These are phyloP conservation scores for Coregonus sp. DNA, from an alignment of 2,797 vertebrate genomes.

Conservation along the genomic window DNA sequence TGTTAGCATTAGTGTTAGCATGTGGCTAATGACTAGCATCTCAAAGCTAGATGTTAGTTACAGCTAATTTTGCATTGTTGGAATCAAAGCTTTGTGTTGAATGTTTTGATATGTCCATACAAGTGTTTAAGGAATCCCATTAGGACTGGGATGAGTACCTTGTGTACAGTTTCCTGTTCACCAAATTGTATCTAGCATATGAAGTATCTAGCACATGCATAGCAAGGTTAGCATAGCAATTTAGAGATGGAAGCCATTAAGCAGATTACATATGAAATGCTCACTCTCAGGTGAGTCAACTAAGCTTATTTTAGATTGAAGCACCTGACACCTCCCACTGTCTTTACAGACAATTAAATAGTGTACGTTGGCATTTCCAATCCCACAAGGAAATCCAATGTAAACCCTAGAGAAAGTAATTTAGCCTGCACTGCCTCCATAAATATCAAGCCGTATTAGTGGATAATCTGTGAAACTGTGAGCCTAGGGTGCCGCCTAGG, in stretches of 20 bases:
- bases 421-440: slow-evolving; percentile 3
- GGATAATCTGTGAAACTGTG: slow-evolving; percentile 13
- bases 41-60: neutral
- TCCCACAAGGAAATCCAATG: neutral
- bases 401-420: slow-evolving; percentile 1
- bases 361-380: slow-evolving; percentile 13
- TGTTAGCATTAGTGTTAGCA: neutral
- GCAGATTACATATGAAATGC: neutral
- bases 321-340: slow-evolving; percentile 7
- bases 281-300: neutral
- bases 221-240: neutral
- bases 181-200: neutral
- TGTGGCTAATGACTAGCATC: slow-evolving; percentile 4
- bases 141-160: neutral
- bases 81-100: neutral
- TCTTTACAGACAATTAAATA: slow-evolving; percentile 2
- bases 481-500: slow-evolving; percentile 6
- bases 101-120: neutral
- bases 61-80: neutral
- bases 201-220: neutral
- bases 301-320: slow-evolving; percentile 8
- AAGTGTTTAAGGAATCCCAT: slow-evolving; percentile 5
- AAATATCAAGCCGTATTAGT: slow-evolving; percentile 27
- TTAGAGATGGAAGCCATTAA: neutral
- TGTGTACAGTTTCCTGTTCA: neutral